These are phyloP conservation scores for Myotis pilosus DNA, from an alignment of 2,797 vertebrate species.

Conservation along the genomic window DNA sequence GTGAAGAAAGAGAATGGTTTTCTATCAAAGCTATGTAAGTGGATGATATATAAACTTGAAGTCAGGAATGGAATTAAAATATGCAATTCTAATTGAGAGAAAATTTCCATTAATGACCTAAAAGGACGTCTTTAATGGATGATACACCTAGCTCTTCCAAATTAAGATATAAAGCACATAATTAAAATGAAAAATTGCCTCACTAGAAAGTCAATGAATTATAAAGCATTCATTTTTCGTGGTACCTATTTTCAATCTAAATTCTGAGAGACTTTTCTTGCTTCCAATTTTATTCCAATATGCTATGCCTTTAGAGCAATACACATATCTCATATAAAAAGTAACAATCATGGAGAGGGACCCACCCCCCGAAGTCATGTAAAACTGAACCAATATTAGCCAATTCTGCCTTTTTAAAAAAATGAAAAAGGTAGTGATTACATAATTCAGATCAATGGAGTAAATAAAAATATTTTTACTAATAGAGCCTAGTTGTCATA, in stretches of 20 bases:
- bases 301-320: neutral
- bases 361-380: neutral
- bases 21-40: neutral
- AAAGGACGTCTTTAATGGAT: slow-evolving; percentile 4
- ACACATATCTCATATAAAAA: neutral
- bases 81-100: slow-evolving; percentile 44
- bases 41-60: slow-evolving; percentile 28
- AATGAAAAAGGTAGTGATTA: neutral
- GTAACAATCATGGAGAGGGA: neutral
- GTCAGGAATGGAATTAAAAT: slow-evolving; percentile 20
- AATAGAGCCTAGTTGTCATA: neutral
- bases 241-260: slow-evolving; percentile 27
- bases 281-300: neutral
- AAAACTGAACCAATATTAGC: neutral
- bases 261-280: slow-evolving; percentile 28
- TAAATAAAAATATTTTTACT: neutral
- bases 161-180: slow-evolving; percentile 50
- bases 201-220: slow-evolving; percentile 32
- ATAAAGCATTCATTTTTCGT: slow-evolving; percentile 30
- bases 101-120: slow-evolving; percentile 44
- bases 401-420: neutral
- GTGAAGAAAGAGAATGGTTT: neutral
- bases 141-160: slow-evolving; percentile 5
- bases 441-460: neutral
- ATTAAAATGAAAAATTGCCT: slow-evolving; percentile 52